phyloP scores from a whole-genome alignment of 2,888 invertebrate genomes.

The Notodonta dromedarius region DNA sequence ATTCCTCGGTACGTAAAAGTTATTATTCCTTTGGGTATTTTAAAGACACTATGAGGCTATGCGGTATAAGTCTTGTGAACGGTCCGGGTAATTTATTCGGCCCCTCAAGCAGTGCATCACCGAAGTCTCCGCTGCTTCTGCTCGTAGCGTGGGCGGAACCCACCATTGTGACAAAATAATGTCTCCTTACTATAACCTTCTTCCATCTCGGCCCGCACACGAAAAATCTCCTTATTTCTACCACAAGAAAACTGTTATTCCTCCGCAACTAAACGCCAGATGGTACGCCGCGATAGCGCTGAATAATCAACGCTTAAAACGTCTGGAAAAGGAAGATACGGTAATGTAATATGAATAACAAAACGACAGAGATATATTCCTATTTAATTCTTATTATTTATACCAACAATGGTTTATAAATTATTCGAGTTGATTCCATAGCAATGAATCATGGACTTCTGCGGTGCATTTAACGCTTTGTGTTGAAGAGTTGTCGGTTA shows the following conservation, averaged over 20 bases:
- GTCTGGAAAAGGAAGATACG: constrained; percentile 84
- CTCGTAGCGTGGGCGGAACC: constrained; percentile 78
- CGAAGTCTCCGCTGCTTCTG: constrained; percentile 71
- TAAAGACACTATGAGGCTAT: constrained; percentile 67
- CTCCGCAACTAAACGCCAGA: constrained; percentile 57
- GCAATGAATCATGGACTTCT: constrained; percentile 49
- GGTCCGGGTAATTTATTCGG: constrained; percentile 79
- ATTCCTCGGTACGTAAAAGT: constrained; percentile 45
- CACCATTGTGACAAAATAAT: constrained; percentile 84
- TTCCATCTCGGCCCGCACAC: constrained; percentile 46
- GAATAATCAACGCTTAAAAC: constrained; percentile 84
- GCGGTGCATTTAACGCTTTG: constrained; percentile 2
- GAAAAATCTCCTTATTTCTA: constrained; percentile 63
- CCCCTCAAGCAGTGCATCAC: constrained; percentile 82
- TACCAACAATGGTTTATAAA: constrained; percentile 73
- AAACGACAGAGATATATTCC: constrained; percentile 81
- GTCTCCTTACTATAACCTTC: constrained; percentile 77
- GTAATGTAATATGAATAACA: constrained; percentile 84
- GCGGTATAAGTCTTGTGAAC: constrained; percentile 64
- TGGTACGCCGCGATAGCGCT: constrained; percentile 77
- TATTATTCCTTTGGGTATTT: constrained; percentile 60
- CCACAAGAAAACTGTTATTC: constrained; percentile 51
- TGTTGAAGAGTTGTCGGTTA: constrained; percentile 1
- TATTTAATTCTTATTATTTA: constrained; percentile 80
- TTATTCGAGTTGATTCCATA: constrained; percentile 58